A percentile compares a stretch with the other conserved stretches of the same genome.
Evolutionary conservation across 2,113 vertebrate genomes (phyloP).

Genomic region (Muscicapa adusta): DNA sequence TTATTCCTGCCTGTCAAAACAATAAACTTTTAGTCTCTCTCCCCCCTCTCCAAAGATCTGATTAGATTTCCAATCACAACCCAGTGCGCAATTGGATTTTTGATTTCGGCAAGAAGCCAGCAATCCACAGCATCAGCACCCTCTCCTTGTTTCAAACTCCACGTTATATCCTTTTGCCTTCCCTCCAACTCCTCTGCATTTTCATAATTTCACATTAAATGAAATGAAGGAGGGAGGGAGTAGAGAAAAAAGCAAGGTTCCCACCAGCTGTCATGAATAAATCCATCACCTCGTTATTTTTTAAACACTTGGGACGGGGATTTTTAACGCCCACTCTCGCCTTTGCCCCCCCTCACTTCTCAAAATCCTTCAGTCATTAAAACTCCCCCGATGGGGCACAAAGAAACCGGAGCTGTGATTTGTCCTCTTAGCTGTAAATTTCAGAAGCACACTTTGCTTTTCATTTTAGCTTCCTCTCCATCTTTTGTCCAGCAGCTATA

Average conservation of each 20-base stretch:
- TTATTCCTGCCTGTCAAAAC: not conserved
- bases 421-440: constrained; percentile 45
- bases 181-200: constrained; percentile 73
- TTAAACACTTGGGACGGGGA: constrained; percentile 30
- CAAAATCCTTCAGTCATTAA: constrained; percentile 45
- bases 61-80: constrained; percentile 95
- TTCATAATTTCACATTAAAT: constrained; percentile 71
- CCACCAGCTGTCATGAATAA: constrained; percentile 70
- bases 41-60: constrained; percentile 72
- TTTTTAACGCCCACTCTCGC: constrained; percentile 40
- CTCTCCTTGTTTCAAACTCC: constrained; percentile 65
- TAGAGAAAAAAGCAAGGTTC: constrained; percentile 64
- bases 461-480: constrained; percentile 49
- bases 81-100: constrained; percentile 86
- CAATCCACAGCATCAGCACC: constrained; percentile 56
- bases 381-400: constrained; percentile 17
- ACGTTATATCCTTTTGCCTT: constrained; percentile 55
- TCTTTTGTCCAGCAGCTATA: constrained; percentile 41
- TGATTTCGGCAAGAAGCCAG: constrained; percentile 67
- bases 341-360: not conserved
- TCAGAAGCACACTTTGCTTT: constrained; percentile 36
- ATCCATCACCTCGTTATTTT: constrained; percentile 45
- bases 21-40: constrained; percentile 39
- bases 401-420: constrained; percentile 8
- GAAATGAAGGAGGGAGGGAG: constrained; percentile 45